Evolutionary conservation across 1,140 invertebrate genomes (phyloP), one percentile per base, ranked within the genome.

Genomic region (Pogonus chalceus): DNA sequence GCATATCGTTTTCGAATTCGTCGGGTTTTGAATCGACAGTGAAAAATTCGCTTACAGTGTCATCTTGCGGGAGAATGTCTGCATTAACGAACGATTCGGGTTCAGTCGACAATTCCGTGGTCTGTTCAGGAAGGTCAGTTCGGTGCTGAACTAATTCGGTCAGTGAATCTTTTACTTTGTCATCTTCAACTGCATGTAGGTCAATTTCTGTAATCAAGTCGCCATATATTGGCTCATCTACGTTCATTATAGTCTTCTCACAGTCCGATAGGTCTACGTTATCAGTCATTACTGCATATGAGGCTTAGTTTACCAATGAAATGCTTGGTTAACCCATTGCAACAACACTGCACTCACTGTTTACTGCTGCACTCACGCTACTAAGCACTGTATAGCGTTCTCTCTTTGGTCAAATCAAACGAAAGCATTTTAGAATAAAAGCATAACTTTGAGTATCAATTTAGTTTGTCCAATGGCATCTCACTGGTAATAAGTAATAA

Each of bases 401-500:
- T 18, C 7, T 43, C 37, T 43, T 43, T 7, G 7, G 37, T 43
- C 37, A 43, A n/a, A n/a, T n/a, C n/a, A n/a, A n/a, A n/a, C n/a
- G n/a, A n/a, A n/a, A n/a, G n/a, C n/a, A n/a, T n/a, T n/a, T n/a
- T n/a, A n/a, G n/a, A n/a, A n/a, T n/a, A n/a, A n/a, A n/a, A n/a
- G n/a, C n/a, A n/a, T n/a, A n/a, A n/a, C n/a, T n/a, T 16, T 18
- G 37, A 18, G 9, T 16, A 43, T 43, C 37, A n/a, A n/a, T n/a
- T n/a, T n/a, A n/a, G n/a, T n/a, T n/a, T n/a, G 37, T 43, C 37
- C 37, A 43, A 43, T 43, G 7, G 18, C 37, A 43, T 43, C 26
- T 14, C 26, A 31, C 26, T 4, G 4, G 18, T 16, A 43, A 43
- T 7, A 43, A 43, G 18, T 18, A n/a, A 12, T 43, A 43, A 43